These are phyloP conservation scores for Microtus montanus DNA, from an alignment of 2,113 vertebrate genomes.

Conservation along the genomic window DNA sequence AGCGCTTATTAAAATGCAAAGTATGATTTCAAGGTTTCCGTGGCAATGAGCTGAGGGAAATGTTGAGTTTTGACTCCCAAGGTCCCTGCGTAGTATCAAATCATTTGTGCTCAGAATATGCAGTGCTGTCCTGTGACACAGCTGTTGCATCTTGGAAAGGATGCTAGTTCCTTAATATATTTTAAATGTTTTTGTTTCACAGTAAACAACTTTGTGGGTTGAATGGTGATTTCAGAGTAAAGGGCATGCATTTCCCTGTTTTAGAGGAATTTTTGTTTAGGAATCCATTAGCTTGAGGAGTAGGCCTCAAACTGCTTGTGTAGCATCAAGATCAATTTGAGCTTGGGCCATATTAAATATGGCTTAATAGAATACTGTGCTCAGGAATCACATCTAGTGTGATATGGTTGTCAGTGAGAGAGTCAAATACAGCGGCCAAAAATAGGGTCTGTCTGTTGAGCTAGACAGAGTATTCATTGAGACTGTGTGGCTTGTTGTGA, in stretches of 20 bases:
- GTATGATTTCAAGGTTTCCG: slow-evolving; percentile 19
- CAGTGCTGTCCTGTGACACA: neutral
- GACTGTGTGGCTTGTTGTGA: neutral
- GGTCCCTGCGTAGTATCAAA: neutral
- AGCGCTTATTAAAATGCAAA: slow-evolving; percentile 36
- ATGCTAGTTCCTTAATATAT: neutral
- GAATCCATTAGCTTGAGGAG: neutral
- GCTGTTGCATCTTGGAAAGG: neutral
- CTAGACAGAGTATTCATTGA: neutral
- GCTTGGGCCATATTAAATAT: neutral
- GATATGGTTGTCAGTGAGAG: neutral
- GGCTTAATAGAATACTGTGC: neutral
- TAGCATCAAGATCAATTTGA: neutral
- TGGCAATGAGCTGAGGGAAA: neutral
- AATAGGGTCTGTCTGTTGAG: neutral
- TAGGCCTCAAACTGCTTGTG: neutral
- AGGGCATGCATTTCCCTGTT: neutral
- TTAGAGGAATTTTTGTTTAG: slow-evolving; percentile 45
- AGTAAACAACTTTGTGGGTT: neutral
- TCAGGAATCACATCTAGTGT: neutral
- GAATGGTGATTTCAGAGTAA: slow-evolving; percentile 24
- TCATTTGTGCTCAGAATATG: neutral
- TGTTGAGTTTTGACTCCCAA: neutral
- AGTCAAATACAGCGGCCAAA: neutral
- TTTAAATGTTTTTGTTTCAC: slow-evolving; percentile 43